Evolutionary conservation across 92 coral and sea anemone genomes (phyloP), one percentile per base, ranked within the genome.

Genomic region (Phymanthus crucifer): DNA sequence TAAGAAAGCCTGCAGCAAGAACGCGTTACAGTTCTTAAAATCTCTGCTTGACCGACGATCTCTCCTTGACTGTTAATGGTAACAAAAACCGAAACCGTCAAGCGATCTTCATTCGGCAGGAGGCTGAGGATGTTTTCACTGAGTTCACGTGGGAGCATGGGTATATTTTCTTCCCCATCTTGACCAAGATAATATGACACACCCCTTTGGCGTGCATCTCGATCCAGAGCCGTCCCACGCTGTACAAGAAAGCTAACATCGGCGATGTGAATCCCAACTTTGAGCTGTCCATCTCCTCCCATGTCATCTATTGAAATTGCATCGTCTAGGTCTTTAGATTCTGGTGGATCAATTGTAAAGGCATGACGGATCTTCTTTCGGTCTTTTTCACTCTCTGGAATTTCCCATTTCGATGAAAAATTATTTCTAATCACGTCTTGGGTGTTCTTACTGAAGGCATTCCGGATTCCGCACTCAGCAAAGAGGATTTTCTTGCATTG

Each of bases 131-230:
- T 68, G 40, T 66, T 70, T 74, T 93, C 94, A 77, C 94, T 89
- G 12, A 95, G 84, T 57, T 77, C 74, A n/a, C 83, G 83, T 13
- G 99, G 99, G 21, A 95, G 91, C 99, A 95, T 93, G 32, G 97
- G 92, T n/a, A 91, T 74, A 34, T 57, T 80, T 32, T 86, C 86
- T 36, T 54, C 64, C 34, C 79, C 85, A 1, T 84, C 89, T 12
- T 24, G 32, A 2, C 70, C 87, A 0, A 94, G 94, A 81, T 95
- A 95, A 82, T 89, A 90, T 16, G 97, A 84, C 3, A 90, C 91
- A 64, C 94, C 90, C 52, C 99, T 93, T 36, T 75, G 71, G 40
- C 74, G 45, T 19, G 99, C 99, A 47, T 93, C 99, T 0, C 81
- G 72, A 77, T 95, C 99, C 11, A 95, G 64, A 18, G 81, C 75